A percentile compares a stretch with the other conserved stretches of the same genome.
Conservation (phyloP, 1,140 invertebrate genomes). For the Bemisia tabaci region DNA sequence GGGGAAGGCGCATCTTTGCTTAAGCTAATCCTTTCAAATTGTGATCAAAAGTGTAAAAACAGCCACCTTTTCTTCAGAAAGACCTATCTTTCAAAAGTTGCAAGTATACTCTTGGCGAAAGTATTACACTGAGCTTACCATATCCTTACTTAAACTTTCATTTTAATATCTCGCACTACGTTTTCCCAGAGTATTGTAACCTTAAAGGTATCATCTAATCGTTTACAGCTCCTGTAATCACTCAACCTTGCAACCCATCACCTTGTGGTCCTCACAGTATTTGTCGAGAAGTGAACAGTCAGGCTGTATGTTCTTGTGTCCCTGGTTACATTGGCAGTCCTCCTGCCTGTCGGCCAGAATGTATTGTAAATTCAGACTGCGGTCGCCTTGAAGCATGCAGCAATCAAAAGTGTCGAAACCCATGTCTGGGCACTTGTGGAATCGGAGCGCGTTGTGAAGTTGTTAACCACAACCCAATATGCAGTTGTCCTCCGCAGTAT, state of each 20-base stretch:
- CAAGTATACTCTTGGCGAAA: no score
- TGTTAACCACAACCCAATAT: constrained; percentile 60
- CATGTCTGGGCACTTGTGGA: constrained; percentile 64
- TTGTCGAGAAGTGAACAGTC: constrained; percentile 50
- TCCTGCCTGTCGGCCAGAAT: constrained; percentile 65
- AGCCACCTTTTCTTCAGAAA: no score
- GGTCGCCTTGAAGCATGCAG: constrained; percentile 55
- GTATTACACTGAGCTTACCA: no score
- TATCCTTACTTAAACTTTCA: no score
- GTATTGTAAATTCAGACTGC: constrained; percentile 58
- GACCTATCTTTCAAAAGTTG: no score
- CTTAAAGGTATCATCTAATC: no score
- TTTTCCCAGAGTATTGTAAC: no score
- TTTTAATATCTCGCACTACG: no score
- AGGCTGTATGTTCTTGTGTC: constrained; percentile 59
- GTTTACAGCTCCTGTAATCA: constrained; percentile 19
- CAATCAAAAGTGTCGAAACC: constrained; percentile 63
- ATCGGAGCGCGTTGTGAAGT: constrained; percentile 54
- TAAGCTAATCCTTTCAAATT: no score
- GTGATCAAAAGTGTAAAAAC: no score
- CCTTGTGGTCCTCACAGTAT: constrained; percentile 66
- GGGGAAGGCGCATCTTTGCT: no score
- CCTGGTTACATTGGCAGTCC: constrained; percentile 57
- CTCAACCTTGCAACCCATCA: constrained; percentile 53
- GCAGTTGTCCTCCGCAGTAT: constrained; percentile 54